Conservation (phyloP, 2,888 invertebrate genomes). For the Neria commutata region DNA sequence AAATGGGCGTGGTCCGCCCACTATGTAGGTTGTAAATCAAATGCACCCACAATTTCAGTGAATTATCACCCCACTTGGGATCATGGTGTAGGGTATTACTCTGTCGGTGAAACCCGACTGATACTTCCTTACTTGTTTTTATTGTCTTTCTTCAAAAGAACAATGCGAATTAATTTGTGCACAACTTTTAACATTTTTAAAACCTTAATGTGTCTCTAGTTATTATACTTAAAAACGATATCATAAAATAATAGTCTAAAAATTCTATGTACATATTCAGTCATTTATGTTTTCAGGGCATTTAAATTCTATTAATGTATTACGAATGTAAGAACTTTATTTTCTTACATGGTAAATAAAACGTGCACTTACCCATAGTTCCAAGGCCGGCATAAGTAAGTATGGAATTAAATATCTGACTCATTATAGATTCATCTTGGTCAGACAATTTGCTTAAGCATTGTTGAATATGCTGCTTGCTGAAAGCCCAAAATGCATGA, state of each 20-base stretch:
- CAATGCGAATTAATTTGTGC: too few relatives aligned
- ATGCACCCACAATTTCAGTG: too few relatives aligned
- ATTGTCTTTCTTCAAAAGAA: too few relatives aligned
- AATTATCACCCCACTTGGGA: too few relatives aligned
- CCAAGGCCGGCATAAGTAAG: constrained; percentile 87
- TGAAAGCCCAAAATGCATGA: constrained; percentile 89
- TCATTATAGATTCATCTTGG: constrained; percentile 82
- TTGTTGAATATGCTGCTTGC: constrained; percentile 78
- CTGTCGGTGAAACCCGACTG: too few relatives aligned
- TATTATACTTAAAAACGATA: neutral
- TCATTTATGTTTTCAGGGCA: neutral
- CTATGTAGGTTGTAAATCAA: too few relatives aligned
- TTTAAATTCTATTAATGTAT: too few relatives aligned
- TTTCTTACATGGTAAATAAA: constrained; percentile 46
- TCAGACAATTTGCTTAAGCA: constrained; percentile 84
- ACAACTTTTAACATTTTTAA: too few relatives aligned
- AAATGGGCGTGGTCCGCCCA: too few relatives aligned
- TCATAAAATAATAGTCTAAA: neutral
- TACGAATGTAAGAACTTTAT: neutral
- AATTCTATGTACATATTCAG: neutral
- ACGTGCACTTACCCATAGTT: constrained; percentile 66
- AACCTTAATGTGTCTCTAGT: too few relatives aligned
- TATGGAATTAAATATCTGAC: constrained; percentile 88
- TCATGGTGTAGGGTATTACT: too few relatives aligned
- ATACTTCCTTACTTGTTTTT: too few relatives aligned